Conservation (phyloP, 2,113 vertebrate species). For the Aegypius monachus region DNA sequence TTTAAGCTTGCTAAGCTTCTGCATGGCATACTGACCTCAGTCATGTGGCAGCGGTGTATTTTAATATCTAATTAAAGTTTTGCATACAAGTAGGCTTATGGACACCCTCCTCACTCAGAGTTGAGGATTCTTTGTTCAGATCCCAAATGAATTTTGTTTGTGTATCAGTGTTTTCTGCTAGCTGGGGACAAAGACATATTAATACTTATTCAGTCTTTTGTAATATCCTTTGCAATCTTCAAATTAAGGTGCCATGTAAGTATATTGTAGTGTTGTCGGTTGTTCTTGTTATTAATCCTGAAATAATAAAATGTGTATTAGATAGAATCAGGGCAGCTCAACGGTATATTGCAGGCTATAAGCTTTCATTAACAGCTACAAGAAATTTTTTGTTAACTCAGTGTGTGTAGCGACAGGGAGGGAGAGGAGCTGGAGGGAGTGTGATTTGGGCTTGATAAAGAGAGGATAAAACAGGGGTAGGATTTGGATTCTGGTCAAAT, state of each 20-base stretch:
- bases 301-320: constrained; percentile 68
- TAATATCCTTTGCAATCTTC: constrained; percentile 58
- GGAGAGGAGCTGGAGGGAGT: background rate
- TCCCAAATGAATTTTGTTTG: constrained; percentile 46
- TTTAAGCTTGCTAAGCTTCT: background rate
- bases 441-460: constrained; percentile 31
- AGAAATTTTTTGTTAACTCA: constrained; percentile 53
- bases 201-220: constrained; percentile 56
- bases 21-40: background rate
- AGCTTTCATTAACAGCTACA: constrained; percentile 66
- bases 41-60: background rate
- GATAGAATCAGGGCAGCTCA: constrained; percentile 64
- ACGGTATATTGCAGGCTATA: constrained; percentile 50
- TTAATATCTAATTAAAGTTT: background rate
- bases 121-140: constrained; percentile 6
- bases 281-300: constrained; percentile 64
- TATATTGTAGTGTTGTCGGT: constrained; percentile 45
- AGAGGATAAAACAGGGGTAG: background rate
- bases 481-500: constrained; percentile 36
- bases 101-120: background rate
- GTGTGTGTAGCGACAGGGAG: background rate
- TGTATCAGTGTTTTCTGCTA: constrained; percentile 1
- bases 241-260: constrained; percentile 58
- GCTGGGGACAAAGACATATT: constrained; percentile 40
- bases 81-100: background rate